Evolutionary conservation across 30 jellyfish, hydroid and myxozoan genomes (phyloP).

Genomic region (Phacellophora camtschatica): DNA sequence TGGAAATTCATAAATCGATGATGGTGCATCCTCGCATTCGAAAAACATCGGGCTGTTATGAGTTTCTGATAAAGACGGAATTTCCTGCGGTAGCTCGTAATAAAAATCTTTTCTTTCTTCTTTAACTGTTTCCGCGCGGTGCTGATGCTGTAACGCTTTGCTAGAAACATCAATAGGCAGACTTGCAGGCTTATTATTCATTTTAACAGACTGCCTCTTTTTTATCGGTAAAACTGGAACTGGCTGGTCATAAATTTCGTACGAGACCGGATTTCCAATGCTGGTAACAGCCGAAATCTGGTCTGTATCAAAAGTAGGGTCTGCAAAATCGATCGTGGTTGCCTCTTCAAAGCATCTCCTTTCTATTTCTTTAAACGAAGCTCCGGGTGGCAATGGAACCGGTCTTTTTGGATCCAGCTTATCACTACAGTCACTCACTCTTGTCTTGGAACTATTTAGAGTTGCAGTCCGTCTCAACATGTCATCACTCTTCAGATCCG

Average conservation of each 20-base stretch:
- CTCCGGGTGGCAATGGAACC: constrained; percentile 77
- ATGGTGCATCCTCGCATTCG: background rate
- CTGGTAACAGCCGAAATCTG: background rate
- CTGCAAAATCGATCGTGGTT: background rate
- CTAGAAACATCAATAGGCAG: background rate
- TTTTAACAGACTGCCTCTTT: constrained; percentile 25
- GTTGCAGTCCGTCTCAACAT: background rate
- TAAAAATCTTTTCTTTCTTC: background rate
- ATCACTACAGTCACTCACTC: background rate
- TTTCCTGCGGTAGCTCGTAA: constrained; percentile 30
- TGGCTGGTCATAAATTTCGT: constrained; percentile 12
- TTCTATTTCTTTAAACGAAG: background rate
- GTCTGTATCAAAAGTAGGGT: background rate
- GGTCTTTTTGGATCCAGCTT: constrained; percentile 45
- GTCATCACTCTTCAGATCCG: background rate
- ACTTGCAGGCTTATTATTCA: background rate
- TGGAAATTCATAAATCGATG: constrained; percentile 10
- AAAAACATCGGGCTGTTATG: background rate
- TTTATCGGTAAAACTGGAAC: constrained; percentile 66
- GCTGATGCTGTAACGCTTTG: background rate
- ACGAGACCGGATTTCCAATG: background rate
- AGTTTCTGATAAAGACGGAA: background rate
- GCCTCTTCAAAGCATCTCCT: constrained; percentile 14
- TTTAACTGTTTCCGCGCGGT: background rate
- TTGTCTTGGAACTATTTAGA: background rate